Conservation (phyloP, 2,888 invertebrate species). For the Epirrhoe tristata region DNA sequence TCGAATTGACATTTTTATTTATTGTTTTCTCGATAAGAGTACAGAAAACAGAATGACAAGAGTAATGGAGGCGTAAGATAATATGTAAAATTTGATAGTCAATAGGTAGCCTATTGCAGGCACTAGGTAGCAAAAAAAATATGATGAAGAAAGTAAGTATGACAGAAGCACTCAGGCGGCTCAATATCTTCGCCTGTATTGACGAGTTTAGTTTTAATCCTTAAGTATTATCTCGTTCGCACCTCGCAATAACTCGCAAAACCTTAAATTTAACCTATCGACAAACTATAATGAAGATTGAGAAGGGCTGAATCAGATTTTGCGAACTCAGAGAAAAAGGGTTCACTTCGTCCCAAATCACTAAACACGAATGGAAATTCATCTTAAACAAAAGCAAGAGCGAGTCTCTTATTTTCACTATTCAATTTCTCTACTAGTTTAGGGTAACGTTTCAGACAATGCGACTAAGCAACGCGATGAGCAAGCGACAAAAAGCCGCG, state of each 20-base stretch:
- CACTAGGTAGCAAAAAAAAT: no score
- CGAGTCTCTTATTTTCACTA: slow-evolving; percentile 11
- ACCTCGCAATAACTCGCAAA: not conserved
- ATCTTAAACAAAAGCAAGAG: slow-evolving; percentile 12
- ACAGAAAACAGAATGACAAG: no score
- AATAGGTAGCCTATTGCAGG: no score
- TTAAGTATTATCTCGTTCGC: not conserved
- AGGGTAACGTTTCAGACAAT: not conserved
- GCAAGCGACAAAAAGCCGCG: not conserved
- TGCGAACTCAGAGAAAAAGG: slow-evolving; percentile 2
- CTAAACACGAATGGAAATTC: slow-evolving; percentile 6
- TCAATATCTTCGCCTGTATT: no score
- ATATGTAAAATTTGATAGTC: no score
- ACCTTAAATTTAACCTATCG: not conserved
- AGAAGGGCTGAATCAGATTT: slow-evolving; percentile 7
- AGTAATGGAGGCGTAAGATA: no score
- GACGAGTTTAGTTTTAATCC: not conserved
- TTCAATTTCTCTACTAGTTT: slow-evolving; percentile 10
- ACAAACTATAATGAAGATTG: slow-evolving; percentile 8
- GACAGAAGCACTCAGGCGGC: no score
- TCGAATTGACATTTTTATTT: no score
- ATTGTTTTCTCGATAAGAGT: no score
- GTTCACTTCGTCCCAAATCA: slow-evolving; percentile 13
- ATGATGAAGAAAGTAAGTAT: no score
- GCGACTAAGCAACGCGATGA: not conserved